Evolutionary conservation across 2,113 vertebrate species (phyloP), one percentile per base, ranked within the genome.

Genomic region (Typhlomys cinereus): DNA sequence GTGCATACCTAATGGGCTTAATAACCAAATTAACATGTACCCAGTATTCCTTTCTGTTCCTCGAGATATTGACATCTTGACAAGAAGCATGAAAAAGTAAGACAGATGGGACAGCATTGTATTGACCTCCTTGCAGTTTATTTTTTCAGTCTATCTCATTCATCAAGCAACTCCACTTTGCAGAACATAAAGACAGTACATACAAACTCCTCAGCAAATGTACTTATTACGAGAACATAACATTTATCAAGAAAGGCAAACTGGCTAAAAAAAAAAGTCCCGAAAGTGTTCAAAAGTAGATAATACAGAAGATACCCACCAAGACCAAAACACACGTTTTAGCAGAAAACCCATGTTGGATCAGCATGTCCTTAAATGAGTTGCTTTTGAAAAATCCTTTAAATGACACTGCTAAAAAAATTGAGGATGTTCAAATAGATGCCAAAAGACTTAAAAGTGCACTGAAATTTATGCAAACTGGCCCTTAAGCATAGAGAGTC

Each of bases 201-300:
- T 83, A 94, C 69, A 83, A 94, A 93, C 83, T 90, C 89, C 94
- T 97, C 62, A 90, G 44, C 75, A 96, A 92, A 90, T 86, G 59
- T 93, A 90, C 88, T 97, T 94, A 95, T 92, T 94, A 89, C 79
- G 83, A n/a, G 71, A 88, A 93, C 92, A 96, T 66, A 88, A 94
- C 90, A 94, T 90, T 96, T 95, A 88, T 93, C 70, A 83, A 82
- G 94, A 94, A 94, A 96, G 70, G 70, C 89, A 92, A 93, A 96
- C 95, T 95, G 95, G 95, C 91, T 93, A 92, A 93, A 95, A 96
- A 92, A 92, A 93, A 95, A 96, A 92, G 83, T 97, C 94, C 91
- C 12, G 0, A 89, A 94, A 95, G 79, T 93, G 92, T 94, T 95
- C 82, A 82, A 90, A 93, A 86, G 78, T 87, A 93, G 73, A 89